These are phyloP conservation scores for Metopolophium dirhodum DNA, from an alignment of 1,140 invertebrate species.

Conservation along the genomic window DNA sequence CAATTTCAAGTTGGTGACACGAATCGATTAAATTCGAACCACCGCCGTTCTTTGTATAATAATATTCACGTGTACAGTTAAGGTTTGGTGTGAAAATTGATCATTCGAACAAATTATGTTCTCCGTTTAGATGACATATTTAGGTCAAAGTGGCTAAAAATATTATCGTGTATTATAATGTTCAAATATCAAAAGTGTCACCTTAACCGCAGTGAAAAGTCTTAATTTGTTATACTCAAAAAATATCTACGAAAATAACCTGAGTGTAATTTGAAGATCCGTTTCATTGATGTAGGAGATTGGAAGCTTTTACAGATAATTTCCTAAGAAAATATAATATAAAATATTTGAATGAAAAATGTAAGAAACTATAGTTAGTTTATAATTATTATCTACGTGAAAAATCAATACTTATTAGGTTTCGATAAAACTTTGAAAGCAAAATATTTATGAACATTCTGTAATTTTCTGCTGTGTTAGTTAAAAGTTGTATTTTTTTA, in stretches of 20 bases:
- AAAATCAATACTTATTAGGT: neutral
- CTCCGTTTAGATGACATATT: neutral
- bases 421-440: neutral
- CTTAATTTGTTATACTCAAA: neutral
- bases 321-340: neutral
- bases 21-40: neutral
- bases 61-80: neutral
- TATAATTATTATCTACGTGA: neutral
- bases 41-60: neutral
- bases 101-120: neutral
- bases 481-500: neutral
- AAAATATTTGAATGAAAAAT: neutral
- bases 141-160: neutral
- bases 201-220: neutral
- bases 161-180: neutral
- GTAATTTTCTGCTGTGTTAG: neutral
- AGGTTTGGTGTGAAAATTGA: neutral
- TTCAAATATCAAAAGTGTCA: neutral
- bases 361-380: neutral
- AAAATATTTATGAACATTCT: neutral
- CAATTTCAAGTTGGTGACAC: neutral
- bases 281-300: neutral
- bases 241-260: neutral
- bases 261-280: neutral
- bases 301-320: neutral